Conservation (phyloP, 2,113 vertebrate genomes). For the Nesoenas mayeri region DNA sequence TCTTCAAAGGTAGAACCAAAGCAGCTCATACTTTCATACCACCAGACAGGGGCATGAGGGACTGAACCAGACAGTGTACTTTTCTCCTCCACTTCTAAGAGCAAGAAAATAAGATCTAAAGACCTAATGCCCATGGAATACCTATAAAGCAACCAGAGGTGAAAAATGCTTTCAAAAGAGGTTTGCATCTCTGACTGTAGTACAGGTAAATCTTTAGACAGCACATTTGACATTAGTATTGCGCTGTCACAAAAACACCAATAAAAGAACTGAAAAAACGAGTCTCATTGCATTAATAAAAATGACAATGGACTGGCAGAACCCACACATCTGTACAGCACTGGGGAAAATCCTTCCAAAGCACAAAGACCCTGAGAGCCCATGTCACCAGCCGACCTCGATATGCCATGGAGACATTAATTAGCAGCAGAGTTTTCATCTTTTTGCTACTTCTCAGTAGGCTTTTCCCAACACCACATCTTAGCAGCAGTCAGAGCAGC, state of each 20-base stretch:
- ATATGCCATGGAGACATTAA: neutral
- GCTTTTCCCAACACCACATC: neutral
- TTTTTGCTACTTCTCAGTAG: conserved; percentile 21
- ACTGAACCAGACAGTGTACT: neutral
- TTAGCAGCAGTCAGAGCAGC: neutral
- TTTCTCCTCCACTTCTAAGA: neutral
- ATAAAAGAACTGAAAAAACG: neutral
- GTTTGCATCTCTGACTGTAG: neutral
- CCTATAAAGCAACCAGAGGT: neutral
- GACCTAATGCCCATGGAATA: neutral
- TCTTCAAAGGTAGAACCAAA: neutral
- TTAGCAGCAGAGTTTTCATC: conserved; percentile 29
- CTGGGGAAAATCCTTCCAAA: conserved; percentile 36
- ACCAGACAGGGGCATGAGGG: neutral
- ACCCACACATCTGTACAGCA: conserved; percentile 19
- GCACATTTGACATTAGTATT: rapidly evolving
- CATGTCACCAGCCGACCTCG: neutral
- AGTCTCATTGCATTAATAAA: neutral
- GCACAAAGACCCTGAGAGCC: conserved; percentile 14
- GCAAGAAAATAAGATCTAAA: neutral
- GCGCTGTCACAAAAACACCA: neutral
- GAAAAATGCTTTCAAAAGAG: neutral
- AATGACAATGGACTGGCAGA: neutral
- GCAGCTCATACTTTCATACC: neutral
- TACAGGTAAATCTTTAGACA: neutral